Percentiles rank a stretch among this genome's conserved stretches.
These are phyloP conservation scores for Threskiornis aethiopicus DNA, from an alignment of 2,797 vertebrate species.

Conservation along the genomic window DNA sequence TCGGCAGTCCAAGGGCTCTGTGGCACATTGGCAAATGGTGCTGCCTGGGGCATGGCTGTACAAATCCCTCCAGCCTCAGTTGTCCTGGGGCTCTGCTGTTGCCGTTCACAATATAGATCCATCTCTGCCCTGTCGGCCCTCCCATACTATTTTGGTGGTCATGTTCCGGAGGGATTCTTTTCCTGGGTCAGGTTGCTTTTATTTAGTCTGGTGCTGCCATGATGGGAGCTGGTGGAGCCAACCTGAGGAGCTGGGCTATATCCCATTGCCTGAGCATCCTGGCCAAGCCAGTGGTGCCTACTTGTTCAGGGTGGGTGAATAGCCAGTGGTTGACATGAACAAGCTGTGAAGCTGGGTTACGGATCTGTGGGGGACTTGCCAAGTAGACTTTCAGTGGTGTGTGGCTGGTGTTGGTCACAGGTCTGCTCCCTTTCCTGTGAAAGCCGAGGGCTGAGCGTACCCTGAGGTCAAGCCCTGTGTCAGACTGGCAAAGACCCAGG, in stretches of 20 bases:
- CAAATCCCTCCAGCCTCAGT: background rate
- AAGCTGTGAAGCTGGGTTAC: background rate
- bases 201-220: background rate
- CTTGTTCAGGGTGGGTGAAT: background rate
- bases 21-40: background rate
- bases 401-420: background rate
- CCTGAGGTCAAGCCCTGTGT: background rate
- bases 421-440: background rate
- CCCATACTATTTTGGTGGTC: rapidly evolving
- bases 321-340: background rate
- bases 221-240: background rate
- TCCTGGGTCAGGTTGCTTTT: background rate
- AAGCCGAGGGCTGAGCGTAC: background rate
- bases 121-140: background rate
- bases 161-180: background rate
- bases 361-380: background rate
- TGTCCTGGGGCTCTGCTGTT: background rate
- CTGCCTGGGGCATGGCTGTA: background rate
- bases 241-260: background rate
- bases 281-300: background rate
- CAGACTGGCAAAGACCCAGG: background rate
- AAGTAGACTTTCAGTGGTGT: rapidly evolving
- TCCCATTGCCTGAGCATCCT: background rate
- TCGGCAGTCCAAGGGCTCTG: background rate
- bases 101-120: background rate